These are phyloP conservation scores for Semotilus atromaculatus DNA, from an alignment of 2,797 vertebrate species.

Conservation along the genomic window DNA sequence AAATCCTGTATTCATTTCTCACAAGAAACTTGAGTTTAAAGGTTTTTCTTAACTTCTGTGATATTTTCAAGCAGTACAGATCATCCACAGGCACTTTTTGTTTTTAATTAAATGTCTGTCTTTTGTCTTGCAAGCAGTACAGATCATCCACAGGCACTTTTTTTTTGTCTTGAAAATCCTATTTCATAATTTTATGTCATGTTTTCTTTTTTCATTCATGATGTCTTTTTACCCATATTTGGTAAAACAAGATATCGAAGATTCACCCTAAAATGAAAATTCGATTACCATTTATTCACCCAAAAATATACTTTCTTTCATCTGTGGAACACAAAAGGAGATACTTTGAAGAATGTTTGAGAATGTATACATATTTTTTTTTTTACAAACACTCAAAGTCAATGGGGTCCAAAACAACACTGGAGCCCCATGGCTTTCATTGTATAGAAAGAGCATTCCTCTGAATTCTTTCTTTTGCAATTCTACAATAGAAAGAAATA, in stretches of 20 bases:
- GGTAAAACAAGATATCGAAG: background rate
- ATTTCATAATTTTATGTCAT: slow-evolving; percentile 13
- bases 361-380: background rate
- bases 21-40: slow-evolving; percentile 1
- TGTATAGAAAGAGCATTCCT: background rate
- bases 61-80: slow-evolving; percentile 42
- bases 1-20: background rate
- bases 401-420: background rate
- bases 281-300: background rate
- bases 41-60: background rate
- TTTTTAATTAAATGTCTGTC: slow-evolving; percentile 68
- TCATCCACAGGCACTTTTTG: slow-evolving; percentile 30
- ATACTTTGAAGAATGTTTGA: background rate
- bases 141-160: slow-evolving; percentile 37
- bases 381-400: background rate
- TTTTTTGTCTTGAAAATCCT: slow-evolving; percentile 53
- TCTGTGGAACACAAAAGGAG: background rate
- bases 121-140: slow-evolving; percentile 52
- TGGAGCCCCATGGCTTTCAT: background rate
- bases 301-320: background rate
- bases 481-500: background rate
- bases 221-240: background rate
- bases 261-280: background rate
- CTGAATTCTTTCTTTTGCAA: background rate
- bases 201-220: slow-evolving; percentile 27